Evolutionary conservation across 37 sponge, comb jelly and placozoan genomes (phyloP), one percentile per base, ranked within the genome.

Genomic region (Amphimedon queenslandica): DNA sequence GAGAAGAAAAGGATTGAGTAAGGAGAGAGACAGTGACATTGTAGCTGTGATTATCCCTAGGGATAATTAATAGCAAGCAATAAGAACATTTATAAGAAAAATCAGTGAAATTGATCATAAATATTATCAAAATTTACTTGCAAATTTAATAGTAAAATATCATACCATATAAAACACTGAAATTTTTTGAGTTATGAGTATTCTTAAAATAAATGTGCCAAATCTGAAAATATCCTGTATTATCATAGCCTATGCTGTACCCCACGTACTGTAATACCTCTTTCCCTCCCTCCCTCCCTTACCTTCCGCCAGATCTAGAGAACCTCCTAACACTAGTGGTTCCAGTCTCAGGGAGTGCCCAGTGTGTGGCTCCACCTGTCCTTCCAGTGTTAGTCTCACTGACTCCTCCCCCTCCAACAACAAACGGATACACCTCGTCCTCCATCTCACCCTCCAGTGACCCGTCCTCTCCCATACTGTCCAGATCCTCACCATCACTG

Each of bases 401-500:
- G 2, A 70, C 3, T 21, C 55, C 53, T 8, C 64, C 58, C 0
- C 60, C 56, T 3, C 39, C 39, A 18, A 73, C 2, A 28, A 68
- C 21, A 38, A 34, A 47, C 2, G 8, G 5, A 60, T 11, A 25
- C 27, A 73, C 80, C n/a, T 85, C 85, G 28, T 84, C 78, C n/a
- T 60, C 64, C 43, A 35, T 41, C 40, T 57, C 51, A 0, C 77
- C 56, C 2, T 56, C 60, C 43, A 85, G 4, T 20, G 85, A 85
- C 24, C 37, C 55, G n/a, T 84, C 84, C 43, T 85, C 85, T 25
- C 34, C 67, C 29, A 3, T 77, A 11, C 67, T 67, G 3, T 85
- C 85, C 37, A 85, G 20, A 27, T 85, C 85, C 32, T 85, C 85
- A 32, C 42, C 67, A 66, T 85, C 85, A 60, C 69, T 85, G 40